phyloP scores from a whole-genome alignment of 2,888 invertebrate genomes.

The Vanessa cardui region DNA sequence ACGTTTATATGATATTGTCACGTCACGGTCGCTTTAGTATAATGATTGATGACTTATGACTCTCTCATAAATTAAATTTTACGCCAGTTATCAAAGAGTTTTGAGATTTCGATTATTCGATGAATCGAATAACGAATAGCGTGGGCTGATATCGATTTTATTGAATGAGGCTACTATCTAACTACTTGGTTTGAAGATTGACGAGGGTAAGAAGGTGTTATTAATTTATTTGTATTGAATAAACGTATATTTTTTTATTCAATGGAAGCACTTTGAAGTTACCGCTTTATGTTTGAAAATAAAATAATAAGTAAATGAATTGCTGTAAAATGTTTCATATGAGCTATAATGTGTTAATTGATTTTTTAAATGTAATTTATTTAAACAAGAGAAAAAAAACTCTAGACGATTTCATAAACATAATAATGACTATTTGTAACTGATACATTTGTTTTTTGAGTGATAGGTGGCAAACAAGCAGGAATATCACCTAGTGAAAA shows the following conservation, averaged over 20 bases:
- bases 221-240: conserved; percentile 48
- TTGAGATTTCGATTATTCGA: conserved; percentile 43
- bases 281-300: too few species aligned
- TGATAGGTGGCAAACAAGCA: too few species aligned
- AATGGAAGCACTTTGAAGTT: too few species aligned
- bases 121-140: conserved; percentile 48
- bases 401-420: too few species aligned
- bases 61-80: conserved; percentile 51
- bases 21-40: conserved; percentile 24
- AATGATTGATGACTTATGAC: conserved; percentile 70
- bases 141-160: conserved; percentile 65
- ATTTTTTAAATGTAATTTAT: too few species aligned
- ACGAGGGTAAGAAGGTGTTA: conserved; percentile 61
- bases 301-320: too few species aligned
- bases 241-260: not conserved
- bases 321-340: too few species aligned
- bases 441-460: too few species aligned
- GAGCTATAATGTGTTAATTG: too few species aligned
- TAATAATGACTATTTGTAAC: too few species aligned
- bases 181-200: conserved; percentile 71
- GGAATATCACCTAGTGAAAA: too few species aligned
- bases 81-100: conserved; percentile 47
- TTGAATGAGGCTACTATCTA: conserved; percentile 66
- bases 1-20: conserved; percentile 24
- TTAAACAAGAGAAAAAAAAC: too few species aligned